Evolutionary conservation across 2,888 invertebrate species (phyloP), one percentile per base, ranked within the genome.

Genomic region (Blera fallax): DNA sequence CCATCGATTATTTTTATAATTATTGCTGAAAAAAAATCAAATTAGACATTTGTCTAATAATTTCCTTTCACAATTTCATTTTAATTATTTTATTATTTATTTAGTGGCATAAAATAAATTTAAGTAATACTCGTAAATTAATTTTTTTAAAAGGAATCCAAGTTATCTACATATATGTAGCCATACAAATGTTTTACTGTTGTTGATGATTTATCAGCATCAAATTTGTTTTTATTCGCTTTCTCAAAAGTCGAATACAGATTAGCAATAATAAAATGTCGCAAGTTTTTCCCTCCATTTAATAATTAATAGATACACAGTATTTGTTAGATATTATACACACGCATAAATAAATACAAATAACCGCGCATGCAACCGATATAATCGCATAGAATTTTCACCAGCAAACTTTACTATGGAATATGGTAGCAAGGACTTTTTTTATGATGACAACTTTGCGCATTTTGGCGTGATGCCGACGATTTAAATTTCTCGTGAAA

Each of bases 181-280:
- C 8, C 34, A 21, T 21, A 27, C 37, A n/a, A n/a, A 58, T 54
- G 16, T 24, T 43, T 52, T 24, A 18, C 21, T 45, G 45, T 1
- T 70, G 56, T 48, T 11, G 18, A 48, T 79, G 72, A 79, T 79
- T 79, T 79, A 79, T 64, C 62, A 64, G 34, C 64, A 48, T 72
- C 45, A 50, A 48, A 56, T 79, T 72, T 79, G 54, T 64, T 70
- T 79, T 79, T 50, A 69, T 64, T 70, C 29, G 43, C 14, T 62
- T 11, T 45, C 62, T 34, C n/a, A 37, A 27, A 67, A n/a, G 8
- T 62, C 54, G 37, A 50, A 34, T 54, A 72, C 56, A 54, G 56
- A 79, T 79, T 70, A 72, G 64, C 56, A 50, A 56, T 34, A 64
- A 72, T 64, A 78, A 64, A 40, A 69, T 70, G 54, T 78, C 78